These are phyloP conservation scores for Aphrophora alni DNA, from an alignment of 2,888 invertebrate species.

Conservation along the genomic window DNA sequence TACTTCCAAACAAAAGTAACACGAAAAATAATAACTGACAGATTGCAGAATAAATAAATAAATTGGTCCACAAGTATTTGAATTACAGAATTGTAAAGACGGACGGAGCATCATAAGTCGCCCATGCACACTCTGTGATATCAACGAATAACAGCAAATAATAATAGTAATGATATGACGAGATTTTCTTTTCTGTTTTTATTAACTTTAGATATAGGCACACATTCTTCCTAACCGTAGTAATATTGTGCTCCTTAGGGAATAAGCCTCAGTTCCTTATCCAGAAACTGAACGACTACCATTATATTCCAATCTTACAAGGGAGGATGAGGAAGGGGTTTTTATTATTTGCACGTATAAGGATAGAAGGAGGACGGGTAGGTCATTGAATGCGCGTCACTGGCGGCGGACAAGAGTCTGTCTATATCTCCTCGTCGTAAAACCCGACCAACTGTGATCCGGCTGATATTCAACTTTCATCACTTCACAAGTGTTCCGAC, in stretches of 20 bases:
- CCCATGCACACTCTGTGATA: no score
- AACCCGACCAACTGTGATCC: not conserved
- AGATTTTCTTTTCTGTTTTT: no score
- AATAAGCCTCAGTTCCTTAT: not conserved
- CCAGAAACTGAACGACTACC: not conserved
- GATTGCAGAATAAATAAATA: no score
- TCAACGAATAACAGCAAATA: no score
- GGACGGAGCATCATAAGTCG: no score
- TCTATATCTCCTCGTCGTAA: not conserved
- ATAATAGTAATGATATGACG: no score
- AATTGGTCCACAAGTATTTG: no score
- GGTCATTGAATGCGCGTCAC: not conserved
- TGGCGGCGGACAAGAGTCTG: not conserved
- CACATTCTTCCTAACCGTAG: no score
- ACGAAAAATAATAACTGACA: no score
- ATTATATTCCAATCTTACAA: not conserved
- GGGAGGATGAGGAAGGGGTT: not conserved
- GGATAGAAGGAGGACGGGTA: not conserved
- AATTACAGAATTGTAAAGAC: no score
- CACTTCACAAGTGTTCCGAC: constrained; percentile 2
- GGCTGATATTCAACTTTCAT: not conserved
- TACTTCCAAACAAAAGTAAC: no score
- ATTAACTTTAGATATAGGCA: no score
- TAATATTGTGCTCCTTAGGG: not conserved
- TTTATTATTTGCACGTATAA: not conserved